Percentiles rank a stretch among this genome's conserved stretches.
These are phyloP conservation scores for Cataglyphis hispanica DNA, from an alignment of 1,140 invertebrate species.

Conservation along the genomic window DNA sequence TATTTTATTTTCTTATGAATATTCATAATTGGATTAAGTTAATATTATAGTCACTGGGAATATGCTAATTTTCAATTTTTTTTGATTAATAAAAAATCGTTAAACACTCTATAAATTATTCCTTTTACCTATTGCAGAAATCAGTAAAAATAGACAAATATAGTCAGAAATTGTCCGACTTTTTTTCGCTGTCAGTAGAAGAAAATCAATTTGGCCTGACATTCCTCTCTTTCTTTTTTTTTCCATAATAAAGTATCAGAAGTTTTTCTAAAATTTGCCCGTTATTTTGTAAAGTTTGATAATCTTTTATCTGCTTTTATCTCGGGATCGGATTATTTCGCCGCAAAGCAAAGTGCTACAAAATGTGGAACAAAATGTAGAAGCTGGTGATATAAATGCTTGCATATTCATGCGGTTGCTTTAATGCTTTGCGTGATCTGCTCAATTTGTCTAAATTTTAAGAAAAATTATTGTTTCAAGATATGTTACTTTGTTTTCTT, in stretches of 20 bases:
- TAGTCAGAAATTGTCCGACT: not conserved
- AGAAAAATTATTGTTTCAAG: conserved; percentile 14
- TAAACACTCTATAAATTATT: not conserved
- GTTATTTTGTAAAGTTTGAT: not conserved
- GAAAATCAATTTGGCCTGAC: not conserved
- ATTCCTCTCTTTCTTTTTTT: not conserved
- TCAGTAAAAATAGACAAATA: not conserved
- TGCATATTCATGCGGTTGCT: conserved; percentile 21
- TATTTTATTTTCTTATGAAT: not conserved
- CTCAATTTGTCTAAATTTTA: not conserved
- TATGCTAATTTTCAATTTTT: not conserved
- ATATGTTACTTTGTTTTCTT: not conserved
- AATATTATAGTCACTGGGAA: not conserved
- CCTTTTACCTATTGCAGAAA: not conserved
- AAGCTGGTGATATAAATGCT: conserved; percentile 35
- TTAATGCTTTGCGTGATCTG: not conserved
- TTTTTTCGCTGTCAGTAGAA: not conserved
- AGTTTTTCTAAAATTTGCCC: not conserved
- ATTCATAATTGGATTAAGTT: not conserved
- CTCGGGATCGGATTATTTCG: not conserved
- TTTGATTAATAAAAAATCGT: not conserved
- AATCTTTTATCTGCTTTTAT: not conserved
- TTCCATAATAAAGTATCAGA: not conserved
- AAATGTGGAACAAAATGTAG: not conserved
- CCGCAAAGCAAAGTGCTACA: not conserved